Conservation (phyloP, 2,113 vertebrate species). For the Mastomys coucha region DNA sequence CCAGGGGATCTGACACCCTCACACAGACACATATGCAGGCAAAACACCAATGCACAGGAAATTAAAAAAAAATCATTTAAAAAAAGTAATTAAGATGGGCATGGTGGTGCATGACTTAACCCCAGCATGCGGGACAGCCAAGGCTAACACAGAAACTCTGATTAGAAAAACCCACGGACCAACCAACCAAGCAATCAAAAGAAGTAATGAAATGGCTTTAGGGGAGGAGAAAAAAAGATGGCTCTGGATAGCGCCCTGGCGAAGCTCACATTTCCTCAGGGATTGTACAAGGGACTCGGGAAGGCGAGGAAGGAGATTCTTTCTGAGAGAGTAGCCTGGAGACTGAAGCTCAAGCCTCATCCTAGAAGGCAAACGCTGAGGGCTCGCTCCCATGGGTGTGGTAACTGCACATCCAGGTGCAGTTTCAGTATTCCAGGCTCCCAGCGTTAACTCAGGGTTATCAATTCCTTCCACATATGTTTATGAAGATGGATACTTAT, state of each 20-base stretch:
- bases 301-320: conserved; percentile 18
- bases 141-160: not conserved
- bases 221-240: not conserved
- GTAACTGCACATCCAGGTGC: not conserved
- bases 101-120: not conserved
- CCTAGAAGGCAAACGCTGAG: not conserved
- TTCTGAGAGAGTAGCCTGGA: not conserved
- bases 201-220: conserved; percentile 19
- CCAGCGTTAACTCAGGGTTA: not conserved
- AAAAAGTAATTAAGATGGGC: not conserved
- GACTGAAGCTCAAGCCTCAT: not conserved
- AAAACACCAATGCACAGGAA: not conserved
- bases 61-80: not conserved
- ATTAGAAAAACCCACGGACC: not conserved
- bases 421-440: not conserved
- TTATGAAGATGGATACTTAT: not conserved
- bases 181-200: not conserved
- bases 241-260: not conserved
- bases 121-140: not conserved
- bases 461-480: conserved; percentile 18
- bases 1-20: not conserved
- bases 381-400: not conserved
- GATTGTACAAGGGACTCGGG: not conserved
- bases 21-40: not conserved
- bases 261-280: not conserved